Evolutionary conservation across 2,113 vertebrate genomes (phyloP), one percentile per base, ranked within the genome.

Genomic region (Lamprologus sp.): DNA sequence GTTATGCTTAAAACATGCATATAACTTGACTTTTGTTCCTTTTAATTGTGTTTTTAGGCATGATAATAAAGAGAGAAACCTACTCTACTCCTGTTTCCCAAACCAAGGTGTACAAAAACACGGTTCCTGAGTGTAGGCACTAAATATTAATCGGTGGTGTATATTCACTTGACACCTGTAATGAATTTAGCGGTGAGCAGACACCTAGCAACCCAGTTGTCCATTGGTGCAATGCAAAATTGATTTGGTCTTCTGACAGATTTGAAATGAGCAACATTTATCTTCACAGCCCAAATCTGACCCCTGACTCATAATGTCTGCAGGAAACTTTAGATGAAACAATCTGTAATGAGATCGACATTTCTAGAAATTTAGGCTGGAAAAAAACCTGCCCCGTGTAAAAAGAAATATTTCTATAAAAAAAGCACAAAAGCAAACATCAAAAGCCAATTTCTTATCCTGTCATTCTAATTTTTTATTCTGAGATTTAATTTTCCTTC

Each of bases 261-360:
- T 88, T 42, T 19, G 7, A 7, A 89, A 88, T 82, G 84, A 86
- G 51, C 42, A 45, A 33, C 79, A 90, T 92, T 90, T 85, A 91
- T 92, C 84, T 84, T 87, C 21, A 54, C 6, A 2, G 77, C 40
- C n/a, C 10, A 65, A 79, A 81, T 47, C 63, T 63, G 84, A 65
- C 68, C 68, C 68, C 11, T 21, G 58, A 33, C 28, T 56, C 31
- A 15, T 37, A 26, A 21, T 7, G 14, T 14, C 49, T 56, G 31
- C 42, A 56, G 19, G 54, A 81, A 47, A 28, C 33, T 88, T 56
- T 11, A 51, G 12, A 15, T 51, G 7, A 33, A 47, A 80, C 21
- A n/a, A 51, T 14, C 9, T 40, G 7, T 56, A 55, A 40, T 31
- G 40, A 17, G 8, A 56, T 77, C 5, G 5, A 23, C 51, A 58